Conservation (phyloP, 2,888 invertebrate species). For the Entomobrya proxima region DNA sequence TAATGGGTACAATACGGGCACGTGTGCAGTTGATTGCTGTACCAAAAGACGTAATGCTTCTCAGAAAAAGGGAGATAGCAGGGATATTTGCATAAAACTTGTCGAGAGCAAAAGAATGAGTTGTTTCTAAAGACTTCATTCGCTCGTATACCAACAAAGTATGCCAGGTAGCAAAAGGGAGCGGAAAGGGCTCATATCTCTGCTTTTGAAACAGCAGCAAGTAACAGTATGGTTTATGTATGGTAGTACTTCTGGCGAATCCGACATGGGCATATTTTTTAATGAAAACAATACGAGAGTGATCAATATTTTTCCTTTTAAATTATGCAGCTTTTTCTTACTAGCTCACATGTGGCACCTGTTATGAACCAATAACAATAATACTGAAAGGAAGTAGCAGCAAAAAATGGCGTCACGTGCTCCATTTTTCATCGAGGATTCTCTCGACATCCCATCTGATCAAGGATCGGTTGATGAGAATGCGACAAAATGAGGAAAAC, state of each 20-base stretch:
- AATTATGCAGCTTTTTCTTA: background rate
- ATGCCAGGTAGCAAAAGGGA: background rate
- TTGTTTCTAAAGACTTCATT: background rate
- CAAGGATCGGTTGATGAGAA: too few relatives aligned
- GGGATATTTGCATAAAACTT: constrained; percentile 2
- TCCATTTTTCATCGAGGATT: background rate
- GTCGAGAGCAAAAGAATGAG: background rate
- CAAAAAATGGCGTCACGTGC: background rate
- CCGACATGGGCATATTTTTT: too few relatives aligned
- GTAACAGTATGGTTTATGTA: background rate
- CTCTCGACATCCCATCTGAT: background rate
- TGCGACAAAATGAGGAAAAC: background rate
- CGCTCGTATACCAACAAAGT: background rate
- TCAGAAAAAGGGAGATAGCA: background rate
- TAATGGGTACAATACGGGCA: background rate
- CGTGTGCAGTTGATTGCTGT: constrained; percentile 1
- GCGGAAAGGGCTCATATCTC: background rate
- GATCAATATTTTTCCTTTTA: too few relatives aligned
- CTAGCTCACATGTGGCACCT: background rate
- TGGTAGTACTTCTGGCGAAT: too few relatives aligned
- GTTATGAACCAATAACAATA: background rate
- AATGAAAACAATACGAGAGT: constrained; percentile 30
- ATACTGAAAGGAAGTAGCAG: background rate
- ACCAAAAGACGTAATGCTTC: background rate
- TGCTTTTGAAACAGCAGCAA: background rate